Evolutionary conservation across 1,140 invertebrate species (phyloP).

Genomic region (Ostrea edulis): DNA sequence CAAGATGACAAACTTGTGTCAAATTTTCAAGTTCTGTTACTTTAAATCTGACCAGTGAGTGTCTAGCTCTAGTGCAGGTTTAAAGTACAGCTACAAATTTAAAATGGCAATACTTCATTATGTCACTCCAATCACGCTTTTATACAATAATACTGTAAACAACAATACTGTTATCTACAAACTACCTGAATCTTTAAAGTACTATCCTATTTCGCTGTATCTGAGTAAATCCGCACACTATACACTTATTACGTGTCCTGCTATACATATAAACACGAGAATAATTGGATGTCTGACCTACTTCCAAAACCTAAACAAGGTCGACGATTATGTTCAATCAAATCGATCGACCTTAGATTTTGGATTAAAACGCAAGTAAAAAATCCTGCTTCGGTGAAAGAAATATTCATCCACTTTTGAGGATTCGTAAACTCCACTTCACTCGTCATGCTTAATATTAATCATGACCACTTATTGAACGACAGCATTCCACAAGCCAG

Average conservation of each 20-base stretch:
- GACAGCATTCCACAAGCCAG: conserved; percentile 30
- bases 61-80: conserved; percentile 1
- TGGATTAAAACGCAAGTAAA: conserved; percentile 12
- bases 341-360: conserved; percentile 37
- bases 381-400: conserved; percentile 4
- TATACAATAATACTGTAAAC: conserved; percentile 12
- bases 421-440: conserved; percentile 19
- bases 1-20: neutral
- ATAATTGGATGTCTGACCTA: conserved; percentile 33
- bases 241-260: conserved; percentile 21
- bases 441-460: conserved; percentile 32
- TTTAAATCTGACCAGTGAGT: conserved; percentile 20
- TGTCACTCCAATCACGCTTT: conserved; percentile 3
- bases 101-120: neutral
- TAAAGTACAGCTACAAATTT: conserved; percentile 1
- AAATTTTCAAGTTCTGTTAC: neutral
- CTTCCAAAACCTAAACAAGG: conserved; percentile 37
- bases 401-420: conserved; percentile 22
- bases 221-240: conserved; percentile 14
- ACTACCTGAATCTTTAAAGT: conserved; percentile 8
- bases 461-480: conserved; percentile 38
- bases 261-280: conserved; percentile 35
- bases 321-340: conserved; percentile 38
- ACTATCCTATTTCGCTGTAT: conserved; percentile 27
- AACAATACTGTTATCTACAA: conserved; percentile 11